phyloP scores from a whole-genome alignment of 2,113 vertebrate genomes.

The Pyxicephalus adspersus region DNA sequence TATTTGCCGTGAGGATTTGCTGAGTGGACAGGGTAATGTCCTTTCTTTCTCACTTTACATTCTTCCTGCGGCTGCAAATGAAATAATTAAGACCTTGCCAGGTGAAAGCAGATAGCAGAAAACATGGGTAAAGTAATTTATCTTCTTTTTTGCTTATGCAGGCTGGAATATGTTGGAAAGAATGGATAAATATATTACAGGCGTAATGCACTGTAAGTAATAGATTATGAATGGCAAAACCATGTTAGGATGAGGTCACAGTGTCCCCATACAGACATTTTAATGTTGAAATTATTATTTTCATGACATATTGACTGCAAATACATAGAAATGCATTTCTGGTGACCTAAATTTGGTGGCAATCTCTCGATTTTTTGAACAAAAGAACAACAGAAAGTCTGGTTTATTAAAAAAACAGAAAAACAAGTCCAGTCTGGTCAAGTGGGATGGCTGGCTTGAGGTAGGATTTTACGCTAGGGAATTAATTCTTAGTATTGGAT shows the following conservation, averaged over 20 bases:
- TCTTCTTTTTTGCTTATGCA: conserved; percentile 6
- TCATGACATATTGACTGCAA: background rate
- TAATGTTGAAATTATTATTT: background rate
- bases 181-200: background rate
- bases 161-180: background rate
- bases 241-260: background rate
- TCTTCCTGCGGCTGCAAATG: conserved; percentile 4
- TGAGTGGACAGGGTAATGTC: background rate
- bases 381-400: too few species aligned
- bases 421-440: too few species aligned
- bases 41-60: background rate
- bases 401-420: too few species aligned
- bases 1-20: conserved; percentile 9
- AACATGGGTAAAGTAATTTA: conserved; percentile 20
- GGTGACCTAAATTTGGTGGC: too few species aligned
- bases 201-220: background rate
- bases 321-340: background rate
- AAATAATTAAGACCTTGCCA: conserved; percentile 22
- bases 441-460: too few species aligned
- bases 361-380: too few species aligned
- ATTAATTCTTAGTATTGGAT: too few species aligned
- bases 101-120: conserved; percentile 15
- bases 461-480: too few species aligned
- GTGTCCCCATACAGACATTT: background rate
- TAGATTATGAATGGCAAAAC: background rate